phyloP scores from a whole-genome alignment of 2,797 vertebrate genomes.

The Arnoldichthys spilopterus region DNA sequence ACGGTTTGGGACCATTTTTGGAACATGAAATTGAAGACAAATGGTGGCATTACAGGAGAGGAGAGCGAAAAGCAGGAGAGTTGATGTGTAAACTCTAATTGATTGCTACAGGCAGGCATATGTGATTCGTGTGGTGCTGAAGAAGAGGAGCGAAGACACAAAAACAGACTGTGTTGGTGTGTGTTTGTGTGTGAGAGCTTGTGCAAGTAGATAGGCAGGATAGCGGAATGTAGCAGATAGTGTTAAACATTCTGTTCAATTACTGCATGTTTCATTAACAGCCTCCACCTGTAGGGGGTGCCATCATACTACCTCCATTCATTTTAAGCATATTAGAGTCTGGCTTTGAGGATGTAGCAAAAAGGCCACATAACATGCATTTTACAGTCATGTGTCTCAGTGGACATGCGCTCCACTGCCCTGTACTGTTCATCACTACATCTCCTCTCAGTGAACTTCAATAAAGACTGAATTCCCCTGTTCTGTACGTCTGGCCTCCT shows the following conservation, averaged over 20 bases:
- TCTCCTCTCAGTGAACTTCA: constrained; percentile 73
- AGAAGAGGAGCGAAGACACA: background rate
- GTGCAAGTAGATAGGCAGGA: background rate
- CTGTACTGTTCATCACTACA: constrained; percentile 59
- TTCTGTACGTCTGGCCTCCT: constrained; percentile 69
- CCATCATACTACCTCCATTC: constrained; percentile 10
- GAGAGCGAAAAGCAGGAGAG: background rate
- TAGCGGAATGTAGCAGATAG: background rate
- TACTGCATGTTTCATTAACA: background rate
- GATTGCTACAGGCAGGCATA: background rate
- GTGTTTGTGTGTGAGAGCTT: background rate
- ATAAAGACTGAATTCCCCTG: constrained; percentile 79
- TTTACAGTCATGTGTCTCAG: constrained; percentile 56
- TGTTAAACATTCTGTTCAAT: background rate
- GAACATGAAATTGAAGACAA: background rate
- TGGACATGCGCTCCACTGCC: constrained; percentile 21
- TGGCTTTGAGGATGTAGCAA: constrained; percentile 22
- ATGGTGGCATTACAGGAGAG: background rate
- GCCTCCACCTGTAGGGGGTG: background rate
- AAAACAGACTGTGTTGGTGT: background rate
- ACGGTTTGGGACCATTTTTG: background rate
- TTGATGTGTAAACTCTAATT: background rate
- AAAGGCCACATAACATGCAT: constrained; percentile 38
- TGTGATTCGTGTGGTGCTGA: background rate
- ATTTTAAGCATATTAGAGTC: constrained; percentile 28